phyloP scores from a whole-genome alignment of 2,113 vertebrate genomes.

The Ailurus styani region DNA sequence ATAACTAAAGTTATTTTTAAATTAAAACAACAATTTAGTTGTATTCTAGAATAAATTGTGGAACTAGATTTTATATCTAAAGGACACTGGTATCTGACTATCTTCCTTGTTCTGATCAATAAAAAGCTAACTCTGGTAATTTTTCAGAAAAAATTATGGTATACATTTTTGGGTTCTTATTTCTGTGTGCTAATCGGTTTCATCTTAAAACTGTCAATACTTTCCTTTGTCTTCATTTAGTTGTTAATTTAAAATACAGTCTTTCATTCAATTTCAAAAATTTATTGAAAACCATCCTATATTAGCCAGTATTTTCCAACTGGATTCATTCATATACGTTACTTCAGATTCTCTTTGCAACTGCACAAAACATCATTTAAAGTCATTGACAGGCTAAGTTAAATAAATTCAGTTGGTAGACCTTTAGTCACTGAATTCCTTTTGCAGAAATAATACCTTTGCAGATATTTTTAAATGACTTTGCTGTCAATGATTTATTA shows the following conservation, averaged over 20 bases:
- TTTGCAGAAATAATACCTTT: background rate
- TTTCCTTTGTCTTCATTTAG: background rate
- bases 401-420: background rate
- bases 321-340: background rate
- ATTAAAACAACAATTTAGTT: background rate
- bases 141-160: background rate
- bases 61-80: background rate
- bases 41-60: background rate
- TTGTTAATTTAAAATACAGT: background rate
- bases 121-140: background rate
- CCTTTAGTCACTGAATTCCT: background rate
- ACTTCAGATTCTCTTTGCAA: background rate
- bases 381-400: background rate
- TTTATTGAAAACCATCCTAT: background rate
- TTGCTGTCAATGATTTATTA: background rate
- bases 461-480: background rate
- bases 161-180: background rate
- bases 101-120: background rate
- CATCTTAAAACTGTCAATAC: background rate
- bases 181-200: background rate
- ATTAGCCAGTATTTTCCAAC: background rate
- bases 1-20: background rate
- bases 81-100: background rate
- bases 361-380: background rate
- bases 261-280: background rate